phyloP scores from a whole-genome alignment of 1,140 invertebrate genomes.

The Dinothrombium tinctorium region DNA sequence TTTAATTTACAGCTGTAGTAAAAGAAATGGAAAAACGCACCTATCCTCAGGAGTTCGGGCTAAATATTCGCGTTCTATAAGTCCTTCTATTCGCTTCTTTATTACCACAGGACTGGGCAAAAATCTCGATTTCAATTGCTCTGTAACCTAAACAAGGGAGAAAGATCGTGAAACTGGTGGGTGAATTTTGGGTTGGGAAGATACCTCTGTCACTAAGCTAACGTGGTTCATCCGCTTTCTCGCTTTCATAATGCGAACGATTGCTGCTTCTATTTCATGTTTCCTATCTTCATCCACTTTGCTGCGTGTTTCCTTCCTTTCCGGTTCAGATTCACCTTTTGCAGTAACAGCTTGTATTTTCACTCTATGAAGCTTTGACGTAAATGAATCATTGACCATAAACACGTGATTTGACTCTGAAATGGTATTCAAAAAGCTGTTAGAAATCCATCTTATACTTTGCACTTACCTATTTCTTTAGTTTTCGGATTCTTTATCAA shows the following conservation, averaged over 20 bases:
- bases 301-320: conserved; percentile 82
- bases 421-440: conserved; percentile 15
- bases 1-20: not conserved
- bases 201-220: conserved; percentile 68
- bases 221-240: conserved; percentile 85
- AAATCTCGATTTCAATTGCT: conserved; percentile 85
- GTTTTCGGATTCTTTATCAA: conserved; percentile 78
- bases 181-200: not conserved
- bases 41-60: conserved; percentile 82
- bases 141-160: conserved; percentile 43
- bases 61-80: conserved; percentile 96
- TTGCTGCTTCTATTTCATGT: conserved; percentile 75
- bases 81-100: conserved; percentile 94
- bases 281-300: conserved; percentile 85
- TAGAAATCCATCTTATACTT: not conserved
- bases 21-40: conserved; percentile 20
- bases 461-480: conserved; percentile 53
- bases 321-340: conserved; percentile 94
- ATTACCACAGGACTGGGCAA: conserved; percentile 90
- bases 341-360: conserved; percentile 55
- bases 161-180: not conserved
- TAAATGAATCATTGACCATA: conserved; percentile 89
- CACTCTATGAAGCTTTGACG: conserved; percentile 78
- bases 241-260: conserved; percentile 98
- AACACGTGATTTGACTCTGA: conserved; percentile 67